phyloP scores from a whole-genome alignment of 2,113 vertebrate species.

The Megalops atlanticus region DNA sequence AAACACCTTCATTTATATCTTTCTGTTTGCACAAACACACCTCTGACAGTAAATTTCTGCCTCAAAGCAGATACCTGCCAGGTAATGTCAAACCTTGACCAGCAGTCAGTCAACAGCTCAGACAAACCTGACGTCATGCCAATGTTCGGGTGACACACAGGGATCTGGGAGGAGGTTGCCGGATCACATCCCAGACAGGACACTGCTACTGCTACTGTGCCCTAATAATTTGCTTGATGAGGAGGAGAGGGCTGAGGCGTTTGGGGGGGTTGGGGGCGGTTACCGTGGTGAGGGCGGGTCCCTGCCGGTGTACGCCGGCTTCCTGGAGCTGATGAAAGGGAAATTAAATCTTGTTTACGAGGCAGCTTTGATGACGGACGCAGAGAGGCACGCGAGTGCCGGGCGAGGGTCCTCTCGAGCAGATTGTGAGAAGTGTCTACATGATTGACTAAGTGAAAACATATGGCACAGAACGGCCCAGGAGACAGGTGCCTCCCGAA shows the following conservation, averaged over 20 bases:
- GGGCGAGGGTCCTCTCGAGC: conserved; percentile 40
- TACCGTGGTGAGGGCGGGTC: not conserved
- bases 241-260: not conserved
- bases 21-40: too few species aligned
- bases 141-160: too few species aligned
- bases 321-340: conserved; percentile 41
- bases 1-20: too few species aligned
- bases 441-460: conserved; percentile 71
- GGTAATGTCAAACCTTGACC: too few species aligned
- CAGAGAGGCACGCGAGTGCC: conserved; percentile 43
- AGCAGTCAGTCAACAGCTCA: too few species aligned
- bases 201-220: too few species aligned
- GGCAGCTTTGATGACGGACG: conserved; percentile 44
- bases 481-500: conserved; percentile 46
- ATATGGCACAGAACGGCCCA: conserved; percentile 54
- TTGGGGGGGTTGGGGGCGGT: rapidly evolving
- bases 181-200: too few species aligned
- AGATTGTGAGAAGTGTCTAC: conserved; percentile 60
- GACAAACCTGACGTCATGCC: too few species aligned
- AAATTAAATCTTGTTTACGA: conserved; percentile 59
- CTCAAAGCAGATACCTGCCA: too few species aligned
- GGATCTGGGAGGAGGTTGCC: too few species aligned
- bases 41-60: too few species aligned
- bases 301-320: not conserved
- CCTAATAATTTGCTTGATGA: not conserved